Percentiles rank a stretch among this genome's conserved stretches.
Conservation (phyloP, 2,797 vertebrate genomes). For the Acanthornis magna region DNA sequence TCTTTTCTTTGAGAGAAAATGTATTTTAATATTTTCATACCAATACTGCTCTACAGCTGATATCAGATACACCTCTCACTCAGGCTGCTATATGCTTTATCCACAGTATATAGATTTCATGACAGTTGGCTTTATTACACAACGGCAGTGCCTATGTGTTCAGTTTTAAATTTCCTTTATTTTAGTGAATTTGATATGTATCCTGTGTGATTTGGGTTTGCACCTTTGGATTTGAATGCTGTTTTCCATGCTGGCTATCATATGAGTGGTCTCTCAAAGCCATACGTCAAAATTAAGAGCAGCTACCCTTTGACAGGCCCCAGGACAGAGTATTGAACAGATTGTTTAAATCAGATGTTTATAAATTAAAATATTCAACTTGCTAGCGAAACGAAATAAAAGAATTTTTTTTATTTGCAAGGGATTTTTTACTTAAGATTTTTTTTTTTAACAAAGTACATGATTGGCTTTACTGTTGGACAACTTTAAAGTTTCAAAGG, state of each 20-base stretch:
- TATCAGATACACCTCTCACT: not conserved
- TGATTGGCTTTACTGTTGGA: not conserved
- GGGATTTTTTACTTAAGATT: not conserved
- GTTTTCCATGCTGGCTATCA: not conserved
- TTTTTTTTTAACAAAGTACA: not conserved
- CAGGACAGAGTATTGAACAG: not conserved
- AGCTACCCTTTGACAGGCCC: not conserved
- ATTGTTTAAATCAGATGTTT: not conserved
- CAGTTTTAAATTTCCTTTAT: not conserved
- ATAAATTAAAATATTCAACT: not conserved
- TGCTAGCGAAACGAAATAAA: not conserved
- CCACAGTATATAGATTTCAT: not conserved
- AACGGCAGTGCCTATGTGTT: not conserved
- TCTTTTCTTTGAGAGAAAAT: not conserved
- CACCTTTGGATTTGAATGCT: not conserved
- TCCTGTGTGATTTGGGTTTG: not conserved
- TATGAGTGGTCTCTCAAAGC: not conserved
- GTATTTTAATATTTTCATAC: not conserved
- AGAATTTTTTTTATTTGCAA: not conserved
- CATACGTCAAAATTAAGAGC: not conserved
- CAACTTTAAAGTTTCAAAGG: not conserved
- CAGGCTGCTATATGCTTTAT: accelerated
- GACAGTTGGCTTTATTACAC: not conserved
- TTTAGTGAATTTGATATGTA: accelerated
- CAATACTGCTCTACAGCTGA: not conserved